Evolutionary conservation across 2,888 invertebrate species (phyloP).

Genomic region (Lycaena phlaeas): DNA sequence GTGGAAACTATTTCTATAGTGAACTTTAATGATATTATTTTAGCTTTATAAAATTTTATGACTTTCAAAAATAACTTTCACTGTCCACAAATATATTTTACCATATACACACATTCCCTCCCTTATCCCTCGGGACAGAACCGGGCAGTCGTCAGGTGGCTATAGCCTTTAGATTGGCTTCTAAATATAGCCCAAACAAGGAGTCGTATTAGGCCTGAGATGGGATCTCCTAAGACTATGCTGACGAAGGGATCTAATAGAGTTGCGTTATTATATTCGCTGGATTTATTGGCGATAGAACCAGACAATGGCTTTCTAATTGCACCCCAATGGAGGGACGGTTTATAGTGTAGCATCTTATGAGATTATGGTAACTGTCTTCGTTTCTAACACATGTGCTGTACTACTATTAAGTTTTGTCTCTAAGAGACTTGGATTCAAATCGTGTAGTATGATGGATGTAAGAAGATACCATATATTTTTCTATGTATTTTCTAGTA

Average conservation of each 20-base stretch:
- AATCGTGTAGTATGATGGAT: too few species aligned
- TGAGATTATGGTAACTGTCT: constrained; percentile 8
- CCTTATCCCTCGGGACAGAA: constrained; percentile 51
- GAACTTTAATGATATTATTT: too few species aligned
- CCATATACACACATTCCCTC: constrained; percentile 19
- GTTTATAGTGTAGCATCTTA: constrained; percentile 1
- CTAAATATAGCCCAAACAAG: constrained; percentile 65
- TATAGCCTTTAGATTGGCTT: constrained; percentile 65
- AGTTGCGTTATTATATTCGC: constrained; percentile 32
- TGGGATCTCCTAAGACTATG: constrained; percentile 36
- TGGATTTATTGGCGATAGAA: constrained; percentile 29
- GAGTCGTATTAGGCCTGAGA: constrained; percentile 50
- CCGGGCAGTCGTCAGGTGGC: constrained; percentile 45
- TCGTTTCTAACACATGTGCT: too few species aligned
- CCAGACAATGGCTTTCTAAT: constrained; percentile 30
- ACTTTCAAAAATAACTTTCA: too few species aligned
- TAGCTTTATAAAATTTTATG: too few species aligned
- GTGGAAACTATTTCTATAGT: too few species aligned
- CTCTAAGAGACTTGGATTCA: too few species aligned
- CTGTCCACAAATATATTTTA: too few species aligned
- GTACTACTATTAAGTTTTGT: too few species aligned
- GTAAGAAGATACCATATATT: too few species aligned
- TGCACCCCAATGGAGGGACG: constrained; percentile 22
- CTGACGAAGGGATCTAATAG: constrained; percentile 35
- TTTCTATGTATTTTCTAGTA: too few species aligned